Conservation (phyloP, 2,888 invertebrate species). For the Stomorhina lunata region DNA sequence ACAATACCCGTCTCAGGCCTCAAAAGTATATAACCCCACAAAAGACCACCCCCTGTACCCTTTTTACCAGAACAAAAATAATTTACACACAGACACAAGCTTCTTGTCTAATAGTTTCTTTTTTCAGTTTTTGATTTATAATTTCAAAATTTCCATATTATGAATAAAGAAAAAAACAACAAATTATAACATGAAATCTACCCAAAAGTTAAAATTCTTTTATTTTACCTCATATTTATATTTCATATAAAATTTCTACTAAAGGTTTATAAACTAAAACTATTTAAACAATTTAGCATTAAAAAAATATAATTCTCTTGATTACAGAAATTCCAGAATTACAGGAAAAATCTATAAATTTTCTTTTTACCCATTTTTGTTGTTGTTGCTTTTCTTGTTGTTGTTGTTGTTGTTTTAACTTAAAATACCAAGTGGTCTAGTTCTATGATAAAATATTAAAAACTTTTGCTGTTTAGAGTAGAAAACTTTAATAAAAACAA, state of each 20-base stretch:
- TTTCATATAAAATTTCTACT: neutral
- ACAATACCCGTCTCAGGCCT: neutral
- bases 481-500: conserved; percentile 37
- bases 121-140: conserved; percentile 40
- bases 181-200: conserved; percentile 30
- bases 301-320: conserved; percentile 41
- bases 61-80: neutral
- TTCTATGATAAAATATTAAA: neutral
- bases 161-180: neutral
- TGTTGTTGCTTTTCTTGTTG: neutral
- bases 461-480: neutral
- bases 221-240: neutral
- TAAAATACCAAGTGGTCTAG: conserved; percentile 57
- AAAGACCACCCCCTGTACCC: neutral
- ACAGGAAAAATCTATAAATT: conserved; percentile 14
- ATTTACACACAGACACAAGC: neutral
- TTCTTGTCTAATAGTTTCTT: neutral
- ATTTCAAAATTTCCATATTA: neutral
- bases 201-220: conserved; percentile 23
- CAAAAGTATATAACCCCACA: neutral
- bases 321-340: conserved; percentile 50
- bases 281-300: conserved; percentile 35
- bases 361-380: neutral
- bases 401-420: conserved; percentile 11
- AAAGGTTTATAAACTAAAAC: conserved; percentile 1